Evolutionary conservation across 2,113 vertebrate species (phyloP).

Genomic region (Cephalopterus ornatus): DNA sequence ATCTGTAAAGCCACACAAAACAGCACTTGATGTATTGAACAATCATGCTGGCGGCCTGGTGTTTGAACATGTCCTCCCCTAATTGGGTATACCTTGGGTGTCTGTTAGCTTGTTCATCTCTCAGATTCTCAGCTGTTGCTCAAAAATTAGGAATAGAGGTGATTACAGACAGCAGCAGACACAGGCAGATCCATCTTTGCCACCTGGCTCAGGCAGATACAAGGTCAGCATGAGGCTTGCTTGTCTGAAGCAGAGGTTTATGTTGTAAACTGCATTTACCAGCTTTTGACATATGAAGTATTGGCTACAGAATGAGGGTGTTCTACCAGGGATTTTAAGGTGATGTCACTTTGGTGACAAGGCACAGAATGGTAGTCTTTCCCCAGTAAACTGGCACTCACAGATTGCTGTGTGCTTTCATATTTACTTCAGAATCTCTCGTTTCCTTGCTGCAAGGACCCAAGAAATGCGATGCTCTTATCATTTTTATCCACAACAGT

Average conservation of each 20-base stretch:
- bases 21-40: neutral
- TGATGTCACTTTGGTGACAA: neutral
- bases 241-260: neutral
- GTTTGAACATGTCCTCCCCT: neutral
- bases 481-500: neutral
- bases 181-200: neutral
- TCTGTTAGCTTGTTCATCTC: neutral
- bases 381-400: neutral
- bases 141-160: neutral
- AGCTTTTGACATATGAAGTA: neutral
- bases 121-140: neutral
- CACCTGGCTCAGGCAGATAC: neutral
- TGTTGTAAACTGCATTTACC: neutral
- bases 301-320: neutral
- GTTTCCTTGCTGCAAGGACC: neutral
- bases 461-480: neutral
- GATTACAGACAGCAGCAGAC: accelerated
- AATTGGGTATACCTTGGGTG: neutral
- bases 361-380: neutral
- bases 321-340: neutral
- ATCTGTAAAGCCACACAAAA: neutral
- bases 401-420: neutral
- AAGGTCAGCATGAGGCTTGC: neutral
- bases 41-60: neutral
- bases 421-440: neutral